Evolutionary conservation across 2,113 vertebrate genomes (phyloP).

Genomic region (Cromileptes altivelis): DNA sequence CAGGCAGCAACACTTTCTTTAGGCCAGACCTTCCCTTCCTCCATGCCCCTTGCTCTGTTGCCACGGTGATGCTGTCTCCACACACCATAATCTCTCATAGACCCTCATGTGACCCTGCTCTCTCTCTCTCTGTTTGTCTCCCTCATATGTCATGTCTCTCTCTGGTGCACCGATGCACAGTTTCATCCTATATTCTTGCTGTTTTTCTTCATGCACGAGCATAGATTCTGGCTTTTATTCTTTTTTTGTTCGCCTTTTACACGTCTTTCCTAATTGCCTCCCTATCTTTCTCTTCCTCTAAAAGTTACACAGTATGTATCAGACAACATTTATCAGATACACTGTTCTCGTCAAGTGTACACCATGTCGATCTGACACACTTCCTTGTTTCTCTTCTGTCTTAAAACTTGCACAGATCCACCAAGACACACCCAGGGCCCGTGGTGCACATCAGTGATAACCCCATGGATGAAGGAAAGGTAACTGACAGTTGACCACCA

Average conservation of each 20-base stretch:
- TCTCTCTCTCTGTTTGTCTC: conserved; percentile 15
- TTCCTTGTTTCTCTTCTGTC: conserved; percentile 29
- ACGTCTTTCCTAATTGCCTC: conserved; percentile 21
- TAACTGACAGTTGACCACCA: conserved; percentile 68
- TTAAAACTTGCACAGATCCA: conserved; percentile 87
- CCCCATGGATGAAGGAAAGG: conserved; percentile 99
- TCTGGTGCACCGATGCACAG: conserved; percentile 25
- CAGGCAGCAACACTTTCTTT: conserved; percentile 71
- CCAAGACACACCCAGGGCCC: conserved; percentile 97
- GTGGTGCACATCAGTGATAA: conserved; percentile 99
- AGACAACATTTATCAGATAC: neutral
- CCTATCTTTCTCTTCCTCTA: neutral
- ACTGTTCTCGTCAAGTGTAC: too few relatives aligned
- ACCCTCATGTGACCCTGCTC: conserved; percentile 70
- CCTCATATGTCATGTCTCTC: conserved; percentile 31
- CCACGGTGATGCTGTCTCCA: conserved; percentile 74
- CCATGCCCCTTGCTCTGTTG: conserved; percentile 74
- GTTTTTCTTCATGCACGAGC: conserved; percentile 5
- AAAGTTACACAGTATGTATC: neutral
- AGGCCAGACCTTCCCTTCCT: conserved; percentile 67
- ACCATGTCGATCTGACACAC: neutral
- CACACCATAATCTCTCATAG: conserved; percentile 70
- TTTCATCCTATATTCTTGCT: conserved; percentile 15
- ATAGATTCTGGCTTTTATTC: neutral
- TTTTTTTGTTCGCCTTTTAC: neutral